Evolutionary conservation across 2,113 vertebrate genomes (phyloP).

Genomic region (Micromys minutus): DNA sequence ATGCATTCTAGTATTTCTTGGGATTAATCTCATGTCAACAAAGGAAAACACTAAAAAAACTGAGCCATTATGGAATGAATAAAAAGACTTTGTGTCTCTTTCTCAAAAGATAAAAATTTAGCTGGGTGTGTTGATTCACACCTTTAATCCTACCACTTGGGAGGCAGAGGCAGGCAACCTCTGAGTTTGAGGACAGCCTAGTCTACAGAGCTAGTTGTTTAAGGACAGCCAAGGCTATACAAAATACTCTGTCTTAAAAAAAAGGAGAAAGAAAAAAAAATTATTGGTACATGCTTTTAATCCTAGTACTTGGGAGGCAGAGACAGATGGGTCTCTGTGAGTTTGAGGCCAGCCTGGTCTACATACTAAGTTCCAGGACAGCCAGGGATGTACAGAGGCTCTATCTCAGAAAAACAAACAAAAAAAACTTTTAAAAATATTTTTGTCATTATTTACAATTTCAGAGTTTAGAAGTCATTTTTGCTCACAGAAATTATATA

Average conservation of each 20-base stretch:
- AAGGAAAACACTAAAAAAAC: constrained; percentile 58
- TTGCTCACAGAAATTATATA: constrained; percentile 56
- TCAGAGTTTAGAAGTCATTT: constrained; percentile 65
- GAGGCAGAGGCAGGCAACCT: not conserved
- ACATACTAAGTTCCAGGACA: not conserved
- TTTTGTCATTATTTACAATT: constrained; percentile 58
- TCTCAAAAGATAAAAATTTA: constrained; percentile 18
- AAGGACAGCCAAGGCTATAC: not conserved
- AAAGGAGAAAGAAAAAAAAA: not conserved
- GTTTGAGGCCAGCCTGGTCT: not conserved
- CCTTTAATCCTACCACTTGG: not conserved
- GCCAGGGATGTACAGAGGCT: not conserved
- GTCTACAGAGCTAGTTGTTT: not conserved
- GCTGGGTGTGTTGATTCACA: not conserved
- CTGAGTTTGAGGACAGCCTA: not conserved
- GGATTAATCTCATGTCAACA: constrained; percentile 52
- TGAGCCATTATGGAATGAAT: constrained; percentile 51
- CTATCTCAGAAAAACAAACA: not conserved
- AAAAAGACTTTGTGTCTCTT: constrained; percentile 57
- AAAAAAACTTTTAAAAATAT: not conserved
- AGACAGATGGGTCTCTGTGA: not conserved
- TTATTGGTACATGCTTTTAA: not conserved
- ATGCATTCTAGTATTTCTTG: constrained; percentile 62
- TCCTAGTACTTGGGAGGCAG: not conserved
- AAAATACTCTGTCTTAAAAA: not conserved